phyloP scores from a whole-genome alignment of 2,888 invertebrate genomes.

The Dryocosmus kuriphilus region DNA sequence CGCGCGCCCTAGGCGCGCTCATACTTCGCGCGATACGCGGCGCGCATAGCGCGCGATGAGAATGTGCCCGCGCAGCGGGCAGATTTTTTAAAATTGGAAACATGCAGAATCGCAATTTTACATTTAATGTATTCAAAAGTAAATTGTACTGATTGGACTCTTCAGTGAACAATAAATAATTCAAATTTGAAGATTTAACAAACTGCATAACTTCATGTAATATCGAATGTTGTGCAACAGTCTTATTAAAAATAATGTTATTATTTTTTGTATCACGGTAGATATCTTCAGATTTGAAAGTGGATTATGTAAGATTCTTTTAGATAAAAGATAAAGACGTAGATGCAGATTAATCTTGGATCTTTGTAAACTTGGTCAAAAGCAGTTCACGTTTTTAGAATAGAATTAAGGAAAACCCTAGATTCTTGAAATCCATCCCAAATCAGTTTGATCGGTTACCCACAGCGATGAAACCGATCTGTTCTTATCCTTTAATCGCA shows the following conservation, averaged over 20 bases:
- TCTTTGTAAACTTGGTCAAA: conserved; percentile 17
- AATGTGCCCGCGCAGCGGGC: too few relatives aligned
- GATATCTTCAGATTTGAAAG: background rate
- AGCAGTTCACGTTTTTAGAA: background rate
- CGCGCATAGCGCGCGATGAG: too few relatives aligned
- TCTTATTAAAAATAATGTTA: background rate
- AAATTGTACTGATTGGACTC: too few relatives aligned
- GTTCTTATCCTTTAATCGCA: conserved; percentile 32
- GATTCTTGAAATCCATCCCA: conserved; percentile 5
- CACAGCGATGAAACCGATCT: conserved; percentile 28
- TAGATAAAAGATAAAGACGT: background rate
- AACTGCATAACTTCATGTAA: too few relatives aligned
- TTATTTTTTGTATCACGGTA: background rate
- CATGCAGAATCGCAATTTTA: too few relatives aligned
- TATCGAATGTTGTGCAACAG: too few relatives aligned
- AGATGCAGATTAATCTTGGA: background rate
- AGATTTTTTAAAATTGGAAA: too few relatives aligned
- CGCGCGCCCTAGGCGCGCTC: too few relatives aligned
- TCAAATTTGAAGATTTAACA: too few relatives aligned
- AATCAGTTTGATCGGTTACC: conserved; percentile 32
- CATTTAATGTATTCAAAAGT: too few relatives aligned
- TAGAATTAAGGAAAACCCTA: background rate
- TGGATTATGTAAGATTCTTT: background rate
- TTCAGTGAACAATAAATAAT: too few relatives aligned
- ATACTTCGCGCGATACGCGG: too few relatives aligned